Evolutionary conservation across 1,140 invertebrate genomes (phyloP).

Genomic region (Solenopsis fugax): DNA sequence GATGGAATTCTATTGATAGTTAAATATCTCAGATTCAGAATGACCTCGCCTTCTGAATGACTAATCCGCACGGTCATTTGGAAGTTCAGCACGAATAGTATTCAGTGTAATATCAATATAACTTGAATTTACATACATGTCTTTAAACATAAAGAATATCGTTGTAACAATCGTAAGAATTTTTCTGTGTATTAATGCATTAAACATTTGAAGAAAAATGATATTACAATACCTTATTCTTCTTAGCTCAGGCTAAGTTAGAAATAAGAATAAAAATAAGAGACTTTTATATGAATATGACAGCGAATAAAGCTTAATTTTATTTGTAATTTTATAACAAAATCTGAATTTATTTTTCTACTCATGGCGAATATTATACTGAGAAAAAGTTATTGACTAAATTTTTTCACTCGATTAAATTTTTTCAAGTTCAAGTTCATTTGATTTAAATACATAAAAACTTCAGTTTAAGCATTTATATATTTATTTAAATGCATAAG

Average conservation of each 20-base stretch:
- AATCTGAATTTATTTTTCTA: slow-evolving; percentile 6
- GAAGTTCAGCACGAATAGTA: not conserved
- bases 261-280: not conserved
- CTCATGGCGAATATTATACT: not conserved
- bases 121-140: no score
- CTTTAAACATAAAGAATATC: no score
- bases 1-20: slow-evolving; percentile 27
- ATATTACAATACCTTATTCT: not conserved
- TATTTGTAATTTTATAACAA: not conserved
- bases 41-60: not conserved
- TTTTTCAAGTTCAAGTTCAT: no score
- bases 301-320: not conserved
- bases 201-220: not conserved
- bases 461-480: no score
- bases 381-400: no score
- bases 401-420: no score
- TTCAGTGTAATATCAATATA: no score
- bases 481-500: no score
- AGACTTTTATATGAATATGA: not conserved
- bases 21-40: not conserved
- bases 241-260: not conserved
- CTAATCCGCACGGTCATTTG: not conserved
- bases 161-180: no score
- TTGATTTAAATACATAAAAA: no score
- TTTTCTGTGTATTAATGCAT: not conserved